Base-by-base conservation (phyloP, 2,113 vertebrate species). In the Myiagra hebetior region DNA sequence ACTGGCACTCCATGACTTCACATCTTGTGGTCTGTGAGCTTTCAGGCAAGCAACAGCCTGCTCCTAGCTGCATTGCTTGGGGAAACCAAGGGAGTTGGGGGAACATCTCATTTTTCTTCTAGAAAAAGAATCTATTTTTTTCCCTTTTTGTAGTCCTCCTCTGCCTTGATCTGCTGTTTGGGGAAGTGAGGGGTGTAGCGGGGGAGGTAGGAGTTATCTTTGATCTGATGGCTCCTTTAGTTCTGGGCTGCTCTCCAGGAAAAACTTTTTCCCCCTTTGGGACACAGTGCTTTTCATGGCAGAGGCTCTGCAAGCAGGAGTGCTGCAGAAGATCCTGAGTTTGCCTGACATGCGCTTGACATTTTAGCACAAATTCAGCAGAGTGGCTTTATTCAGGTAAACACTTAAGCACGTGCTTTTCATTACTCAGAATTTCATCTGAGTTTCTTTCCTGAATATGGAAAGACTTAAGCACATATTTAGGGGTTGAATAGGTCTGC, bases 341-440 rank as follows among this genome's bases (percentile, higher is more conserved):
- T 70, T 5, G 27, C 89, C 94, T 95, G 83, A 87, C 2, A 1
- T 6, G 62, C 0, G 0, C 60, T 76, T 82, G 89, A 53, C 77
- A 62, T 95, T 95, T 92, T 87, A 64, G 50, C 69, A 56, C 69
- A 65, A 86, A 91, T 79, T 93, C 77, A 39, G 81, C 56, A 91
- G 56, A 64, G 60, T 41, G 44, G 81, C 53, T 95, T 91, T 69
- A 49, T 82, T 87, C 84, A 97, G 96, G 94, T 95, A 93, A 95
- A 95, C 77, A 60, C n/a, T 91, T 75, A 50, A 64, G 80, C 77
- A 76, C 84, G 39, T 79, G 81, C 84, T 85, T 81, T 91, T 94
- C 56, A 22, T 91, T 89, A 85, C 69, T 89, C 69, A 89, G 78
- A 79, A 85, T 82, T 94, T 52, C 42, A 49, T 89, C 49, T 17